phyloP scores from a whole-genome alignment of 2,797 vertebrate species.

The Cuculus canorus region DNA sequence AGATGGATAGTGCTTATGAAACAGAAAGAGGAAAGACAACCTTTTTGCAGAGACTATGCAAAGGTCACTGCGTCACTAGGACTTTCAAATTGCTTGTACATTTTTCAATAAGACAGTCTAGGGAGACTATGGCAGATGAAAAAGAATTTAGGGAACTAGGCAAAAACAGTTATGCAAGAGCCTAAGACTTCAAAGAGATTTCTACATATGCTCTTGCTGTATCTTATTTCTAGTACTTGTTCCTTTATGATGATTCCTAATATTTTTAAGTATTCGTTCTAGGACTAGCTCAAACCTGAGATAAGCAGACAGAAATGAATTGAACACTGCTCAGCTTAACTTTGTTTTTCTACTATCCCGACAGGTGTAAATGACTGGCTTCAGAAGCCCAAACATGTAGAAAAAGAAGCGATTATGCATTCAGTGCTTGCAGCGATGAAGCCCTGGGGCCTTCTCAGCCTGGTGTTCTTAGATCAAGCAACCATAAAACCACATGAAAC shows the following conservation, averaged over 20 bases:
- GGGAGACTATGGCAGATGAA: constrained; percentile 5
- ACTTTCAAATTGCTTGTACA: neutral
- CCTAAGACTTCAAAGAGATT: neutral
- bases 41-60: constrained; percentile 31
- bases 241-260: neutral
- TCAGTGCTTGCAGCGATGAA: neutral
- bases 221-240: neutral
- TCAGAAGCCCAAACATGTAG: neutral
- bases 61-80: constrained; percentile 44
- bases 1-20: constrained; percentile 57
- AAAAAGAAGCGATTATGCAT: constrained; percentile 12
- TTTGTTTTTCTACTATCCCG: neutral
- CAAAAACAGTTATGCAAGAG: constrained; percentile 40
- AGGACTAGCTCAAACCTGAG: neutral
- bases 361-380: constrained; percentile 9
- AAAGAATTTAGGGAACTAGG: constrained; percentile 7
- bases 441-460: constrained; percentile 9
- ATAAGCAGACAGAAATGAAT: constrained; percentile 7
- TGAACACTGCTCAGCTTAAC: neutral
- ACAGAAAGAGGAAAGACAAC: constrained; percentile 52
- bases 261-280: neutral
- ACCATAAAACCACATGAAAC: neutral
- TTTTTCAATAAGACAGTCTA: constrained; percentile 21
- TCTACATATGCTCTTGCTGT: neutral
- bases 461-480: neutral